Percentiles rank a stretch among this genome's conserved stretches.
Evolutionary conservation across 1,140 invertebrate genomes (phyloP).

Genomic region (Sarcophaga peregrina): DNA sequence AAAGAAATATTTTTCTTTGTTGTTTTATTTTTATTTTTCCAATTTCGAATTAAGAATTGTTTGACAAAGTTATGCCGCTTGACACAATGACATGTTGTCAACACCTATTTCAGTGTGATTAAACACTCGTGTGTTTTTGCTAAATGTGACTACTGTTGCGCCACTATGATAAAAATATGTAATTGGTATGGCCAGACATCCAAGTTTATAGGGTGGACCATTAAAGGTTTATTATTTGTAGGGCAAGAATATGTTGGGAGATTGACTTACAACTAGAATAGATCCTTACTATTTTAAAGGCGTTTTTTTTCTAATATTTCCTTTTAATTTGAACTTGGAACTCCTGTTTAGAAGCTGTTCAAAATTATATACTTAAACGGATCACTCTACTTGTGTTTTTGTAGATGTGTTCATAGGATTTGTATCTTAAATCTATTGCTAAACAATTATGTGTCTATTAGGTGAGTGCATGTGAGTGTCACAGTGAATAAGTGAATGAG

Average conservation of each 20-base stretch:
- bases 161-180: constrained; percentile 12
- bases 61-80: constrained; percentile 18
- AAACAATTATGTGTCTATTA: neutral
- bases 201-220: neutral
- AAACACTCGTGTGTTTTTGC: constrained; percentile 39
- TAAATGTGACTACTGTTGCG: constrained; percentile 37
- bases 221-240: no score
- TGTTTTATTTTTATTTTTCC: no score
- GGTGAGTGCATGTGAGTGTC: no score
- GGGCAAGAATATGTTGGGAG: no score
- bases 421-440: no score
- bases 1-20: no score
- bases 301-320: no score
- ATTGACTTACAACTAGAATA: no score
- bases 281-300: no score
- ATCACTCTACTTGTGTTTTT: neutral
- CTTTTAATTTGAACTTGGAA: no score
- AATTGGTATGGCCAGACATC: neutral
- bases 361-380: neutral
- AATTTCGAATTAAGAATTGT: no score
- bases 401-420: neutral
- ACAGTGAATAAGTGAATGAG: neutral
- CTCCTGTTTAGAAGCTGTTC: no score
- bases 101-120: constrained; percentile 43
- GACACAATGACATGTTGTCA: constrained; percentile 37